These are phyloP conservation scores for Piaya cayana DNA, from an alignment of 2,113 vertebrate genomes.

Conservation along the genomic window DNA sequence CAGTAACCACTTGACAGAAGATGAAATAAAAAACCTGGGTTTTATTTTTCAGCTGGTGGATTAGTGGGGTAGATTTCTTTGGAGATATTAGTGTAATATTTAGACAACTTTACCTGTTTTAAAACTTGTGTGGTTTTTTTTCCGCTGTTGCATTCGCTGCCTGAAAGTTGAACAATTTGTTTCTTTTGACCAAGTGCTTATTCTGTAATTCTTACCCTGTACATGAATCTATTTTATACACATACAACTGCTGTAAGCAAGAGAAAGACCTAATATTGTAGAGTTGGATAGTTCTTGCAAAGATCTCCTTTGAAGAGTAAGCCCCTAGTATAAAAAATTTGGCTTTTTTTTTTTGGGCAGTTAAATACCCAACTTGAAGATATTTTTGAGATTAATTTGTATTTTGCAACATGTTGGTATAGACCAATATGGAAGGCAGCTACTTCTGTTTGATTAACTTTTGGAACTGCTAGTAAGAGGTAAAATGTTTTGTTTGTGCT, in stretches of 20 bases:
- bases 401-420: neutral
- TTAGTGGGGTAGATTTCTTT: neutral
- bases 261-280: neutral
- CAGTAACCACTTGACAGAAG: neutral
- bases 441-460: neutral
- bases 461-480: neutral
- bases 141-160: accelerated
- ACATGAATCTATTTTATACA: neutral
- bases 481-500: neutral
- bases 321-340: neutral
- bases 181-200: neutral
- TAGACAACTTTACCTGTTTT: neutral
- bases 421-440: neutral
- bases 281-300: neutral
- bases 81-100: neutral
- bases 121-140: accelerated
- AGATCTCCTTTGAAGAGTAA: neutral
- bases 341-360: neutral
- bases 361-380: neutral
- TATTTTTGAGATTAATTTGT: neutral
- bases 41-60: neutral
- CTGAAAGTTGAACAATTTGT: neutral
- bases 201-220: neutral
- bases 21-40: neutral
- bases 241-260: neutral